A percentile compares a stretch with the other conserved stretches of the same genome.
phyloP scores from a whole-genome alignment of 2,888 invertebrate species.

The Anagyrus pseudococci region DNA sequence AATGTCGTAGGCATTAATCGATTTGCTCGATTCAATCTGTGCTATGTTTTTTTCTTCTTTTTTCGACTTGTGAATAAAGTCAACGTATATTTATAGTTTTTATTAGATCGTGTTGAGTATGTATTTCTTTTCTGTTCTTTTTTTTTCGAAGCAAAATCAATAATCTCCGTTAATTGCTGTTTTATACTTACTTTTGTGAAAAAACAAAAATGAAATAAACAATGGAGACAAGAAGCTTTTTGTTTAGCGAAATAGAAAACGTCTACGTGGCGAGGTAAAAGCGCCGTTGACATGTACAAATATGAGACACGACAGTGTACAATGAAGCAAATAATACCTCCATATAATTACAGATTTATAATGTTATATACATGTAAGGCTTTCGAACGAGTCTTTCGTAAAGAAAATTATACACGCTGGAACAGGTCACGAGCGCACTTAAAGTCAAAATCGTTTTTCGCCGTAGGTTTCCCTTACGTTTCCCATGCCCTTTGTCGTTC shows the following conservation, averaged over 20 bases:
- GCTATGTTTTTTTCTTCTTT: conserved; percentile 8
- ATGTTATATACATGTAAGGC: conserved; percentile 32
- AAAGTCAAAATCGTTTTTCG: conserved; percentile 30
- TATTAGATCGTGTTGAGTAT: background rate
- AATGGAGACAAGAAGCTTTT: background rate
- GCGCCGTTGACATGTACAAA: conserved; percentile 40
- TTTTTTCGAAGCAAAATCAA: background rate
- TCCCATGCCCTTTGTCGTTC: too few species aligned
- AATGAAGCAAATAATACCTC: conserved; percentile 47
- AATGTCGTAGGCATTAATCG: conserved; percentile 5
- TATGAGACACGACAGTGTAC: conserved; percentile 37
- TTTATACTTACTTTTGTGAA: too few species aligned
- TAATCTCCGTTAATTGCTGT: background rate
- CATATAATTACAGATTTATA: conserved; percentile 42
- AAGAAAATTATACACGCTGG: conserved; percentile 17
- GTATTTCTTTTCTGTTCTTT: background rate
- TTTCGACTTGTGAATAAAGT: background rate
- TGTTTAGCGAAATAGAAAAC: background rate
- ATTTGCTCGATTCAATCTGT: conserved; percentile 10
- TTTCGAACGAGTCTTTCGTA: conserved; percentile 32
- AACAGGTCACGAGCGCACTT: conserved; percentile 22
- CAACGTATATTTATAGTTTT: conserved; percentile 16
- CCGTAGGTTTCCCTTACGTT: too few species aligned
- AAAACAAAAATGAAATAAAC: too few species aligned
- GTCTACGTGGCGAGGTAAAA: conserved; percentile 4